These are phyloP conservation scores for Laticauda laticaudata DNA, from an alignment of 2,113 vertebrate genomes.

Conservation along the genomic window DNA sequence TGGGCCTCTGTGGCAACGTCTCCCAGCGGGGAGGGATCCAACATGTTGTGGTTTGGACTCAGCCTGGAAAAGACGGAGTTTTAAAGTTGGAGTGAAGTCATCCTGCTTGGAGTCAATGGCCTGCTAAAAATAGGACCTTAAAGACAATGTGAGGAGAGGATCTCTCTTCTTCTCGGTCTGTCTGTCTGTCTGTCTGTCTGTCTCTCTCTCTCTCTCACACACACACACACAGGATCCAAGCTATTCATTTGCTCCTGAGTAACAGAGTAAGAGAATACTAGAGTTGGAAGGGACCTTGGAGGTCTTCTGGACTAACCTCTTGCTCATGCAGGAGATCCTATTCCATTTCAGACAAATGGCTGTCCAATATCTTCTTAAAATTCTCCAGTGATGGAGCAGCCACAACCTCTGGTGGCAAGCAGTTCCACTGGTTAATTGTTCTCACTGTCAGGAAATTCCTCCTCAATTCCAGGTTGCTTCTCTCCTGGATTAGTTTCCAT, in stretches of 20 bases:
- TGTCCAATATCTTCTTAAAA: background rate
- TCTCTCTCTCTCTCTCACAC: background rate
- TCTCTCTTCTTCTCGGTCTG: background rate
- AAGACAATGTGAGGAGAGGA: background rate
- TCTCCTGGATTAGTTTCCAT: too few relatives aligned
- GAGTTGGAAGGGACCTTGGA: background rate
- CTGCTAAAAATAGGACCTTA: conserved; percentile 8
- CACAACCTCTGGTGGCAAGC: too few relatives aligned
- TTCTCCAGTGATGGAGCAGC: too few relatives aligned
- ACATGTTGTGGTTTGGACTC: background rate
- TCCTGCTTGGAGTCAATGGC: background rate
- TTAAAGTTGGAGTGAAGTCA: background rate
- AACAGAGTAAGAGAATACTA: too few relatives aligned
- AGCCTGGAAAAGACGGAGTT: background rate
- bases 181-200: too few relatives aligned
- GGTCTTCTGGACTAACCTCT: background rate
- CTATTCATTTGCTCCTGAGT: background rate
- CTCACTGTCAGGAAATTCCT: background rate
- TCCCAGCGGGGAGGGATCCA: background rate
- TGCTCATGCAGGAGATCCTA: background rate
- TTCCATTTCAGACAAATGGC: background rate
- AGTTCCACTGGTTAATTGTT: background rate
- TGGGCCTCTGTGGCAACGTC: background rate
- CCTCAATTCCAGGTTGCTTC: background rate
- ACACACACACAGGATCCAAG: background rate